Conservation (phyloP, 2,888 invertebrate species). For the Maniola hyperantus region DNA sequence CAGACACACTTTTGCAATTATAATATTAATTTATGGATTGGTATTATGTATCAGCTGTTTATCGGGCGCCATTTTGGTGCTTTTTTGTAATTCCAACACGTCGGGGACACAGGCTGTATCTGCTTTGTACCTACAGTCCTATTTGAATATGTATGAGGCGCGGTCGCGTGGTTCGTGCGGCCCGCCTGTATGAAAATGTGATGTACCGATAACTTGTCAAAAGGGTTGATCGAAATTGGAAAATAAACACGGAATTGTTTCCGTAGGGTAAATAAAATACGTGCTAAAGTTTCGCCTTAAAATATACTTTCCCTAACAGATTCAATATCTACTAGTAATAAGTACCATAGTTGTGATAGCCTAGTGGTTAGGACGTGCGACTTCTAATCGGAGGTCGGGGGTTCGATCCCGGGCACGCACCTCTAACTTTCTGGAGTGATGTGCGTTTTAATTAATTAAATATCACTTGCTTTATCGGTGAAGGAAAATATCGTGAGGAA, state of each 20-base stretch:
- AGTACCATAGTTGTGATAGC: no score
- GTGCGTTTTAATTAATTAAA: no score
- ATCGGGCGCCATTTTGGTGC: conserved; percentile 44
- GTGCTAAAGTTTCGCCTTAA: background rate
- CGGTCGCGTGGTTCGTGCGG: conserved; percentile 52
- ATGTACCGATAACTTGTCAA: conserved; percentile 81
- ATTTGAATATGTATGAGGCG: conserved; percentile 80
- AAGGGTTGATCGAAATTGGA: conserved; percentile 76
- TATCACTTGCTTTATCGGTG: no score
- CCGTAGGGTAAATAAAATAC: conserved; percentile 7
- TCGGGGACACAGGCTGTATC: conserved; percentile 67
- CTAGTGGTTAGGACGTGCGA: no score
- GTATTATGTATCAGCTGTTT: conserved; percentile 37
- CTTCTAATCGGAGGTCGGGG: no score
- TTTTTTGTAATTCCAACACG: conserved; percentile 77
- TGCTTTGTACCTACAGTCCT: conserved; percentile 70
- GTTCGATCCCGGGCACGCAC: no score
- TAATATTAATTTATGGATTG: conserved; percentile 16
- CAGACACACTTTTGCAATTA: no score
- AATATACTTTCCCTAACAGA: background rate
- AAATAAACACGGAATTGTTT: conserved; percentile 61
- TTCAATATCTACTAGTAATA: background rate
- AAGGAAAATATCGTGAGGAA: no score
- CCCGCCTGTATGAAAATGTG: conserved; percentile 75
- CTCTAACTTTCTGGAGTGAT: no score